Conservation (phyloP, 1,140 invertebrate genomes). For the Cyphomyrmex costatus region DNA sequence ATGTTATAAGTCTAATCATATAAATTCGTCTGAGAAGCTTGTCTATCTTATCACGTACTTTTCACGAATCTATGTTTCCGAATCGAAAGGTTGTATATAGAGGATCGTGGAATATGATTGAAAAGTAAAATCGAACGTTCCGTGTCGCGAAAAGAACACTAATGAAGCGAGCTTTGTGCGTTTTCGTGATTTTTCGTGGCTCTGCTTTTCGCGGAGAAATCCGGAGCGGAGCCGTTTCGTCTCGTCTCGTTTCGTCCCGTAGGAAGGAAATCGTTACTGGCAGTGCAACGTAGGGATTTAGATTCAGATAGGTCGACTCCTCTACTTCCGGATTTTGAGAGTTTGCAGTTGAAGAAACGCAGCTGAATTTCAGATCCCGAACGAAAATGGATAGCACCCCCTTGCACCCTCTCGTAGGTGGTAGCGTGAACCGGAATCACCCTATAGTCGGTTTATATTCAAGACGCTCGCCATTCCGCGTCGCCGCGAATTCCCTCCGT, state of each 20-base stretch:
- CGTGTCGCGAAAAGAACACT: background rate
- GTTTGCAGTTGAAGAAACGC: conserved; percentile 27
- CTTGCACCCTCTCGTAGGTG: background rate
- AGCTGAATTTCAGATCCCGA: conserved; percentile 52
- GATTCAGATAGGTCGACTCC: conserved; percentile 29
- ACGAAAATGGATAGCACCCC: conserved; percentile 33
- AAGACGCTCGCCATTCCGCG: conserved; percentile 44
- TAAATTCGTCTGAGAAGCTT: background rate
- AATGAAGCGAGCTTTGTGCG: conserved; percentile 4
- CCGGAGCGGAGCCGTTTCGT: background rate
- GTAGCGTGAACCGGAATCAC: background rate
- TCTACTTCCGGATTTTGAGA: conserved; percentile 47
- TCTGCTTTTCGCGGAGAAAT: background rate
- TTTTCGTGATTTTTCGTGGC: conserved; percentile 4
- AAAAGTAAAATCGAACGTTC: conserved; percentile 40
- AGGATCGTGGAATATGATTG: conserved; percentile 14
- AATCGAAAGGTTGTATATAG: background rate
- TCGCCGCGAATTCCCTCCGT: conserved; percentile 20
- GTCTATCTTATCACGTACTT: conserved; percentile 20
- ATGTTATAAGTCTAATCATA: background rate
- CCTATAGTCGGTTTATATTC: conserved; percentile 46
- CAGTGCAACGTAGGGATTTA: conserved; percentile 31
- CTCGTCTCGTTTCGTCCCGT: background rate
- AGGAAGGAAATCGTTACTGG: conserved; percentile 53
- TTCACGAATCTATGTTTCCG: background rate